Percentiles rank a stretch among this genome's conserved stretches.
These are phyloP conservation scores for Araneus ventricosus DNA, from an alignment of 1,140 invertebrate species.

Conservation along the genomic window DNA sequence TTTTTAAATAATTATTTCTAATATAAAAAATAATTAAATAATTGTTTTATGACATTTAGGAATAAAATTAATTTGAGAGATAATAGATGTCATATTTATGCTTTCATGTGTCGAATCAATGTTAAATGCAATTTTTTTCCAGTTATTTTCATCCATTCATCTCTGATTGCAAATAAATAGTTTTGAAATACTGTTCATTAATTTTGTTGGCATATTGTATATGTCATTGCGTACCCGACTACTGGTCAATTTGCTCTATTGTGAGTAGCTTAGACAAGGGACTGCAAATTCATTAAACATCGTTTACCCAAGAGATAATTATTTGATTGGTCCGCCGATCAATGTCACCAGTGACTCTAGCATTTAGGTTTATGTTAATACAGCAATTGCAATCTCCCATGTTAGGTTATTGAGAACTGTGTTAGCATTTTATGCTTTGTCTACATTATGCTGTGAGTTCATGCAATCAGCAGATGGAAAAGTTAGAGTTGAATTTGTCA, in stretches of 20 bases:
- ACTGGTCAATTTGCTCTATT: not conserved
- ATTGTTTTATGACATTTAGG: too few species aligned
- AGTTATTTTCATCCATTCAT: too few species aligned
- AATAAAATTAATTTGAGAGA: too few species aligned
- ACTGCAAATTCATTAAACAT: slow-evolving; percentile 22
- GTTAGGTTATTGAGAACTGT: not conserved
- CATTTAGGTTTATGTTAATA: not conserved
- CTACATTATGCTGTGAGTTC: not conserved
- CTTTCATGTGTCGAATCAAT: too few species aligned
- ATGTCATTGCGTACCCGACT: too few species aligned
- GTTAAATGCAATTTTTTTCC: too few species aligned
- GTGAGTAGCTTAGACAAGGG: not conserved
- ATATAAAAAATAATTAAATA: too few species aligned
- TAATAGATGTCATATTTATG: too few species aligned
- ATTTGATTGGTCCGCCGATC: slow-evolving; percentile 28
- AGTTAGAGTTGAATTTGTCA: not conserved
- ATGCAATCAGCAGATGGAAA: not conserved
- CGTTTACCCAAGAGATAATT: slow-evolving; percentile 20
- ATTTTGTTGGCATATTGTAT: too few species aligned
- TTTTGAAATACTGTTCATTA: too few species aligned
- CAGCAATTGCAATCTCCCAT: not conserved
- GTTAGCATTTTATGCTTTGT: not conserved
- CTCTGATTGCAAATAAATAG: too few species aligned
- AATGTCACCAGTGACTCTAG: not conserved
- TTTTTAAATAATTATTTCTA: too few species aligned